Evolutionary conservation across 2,888 invertebrate species (phyloP).

Genomic region (Mesorhabditis spiculigera): DNA sequence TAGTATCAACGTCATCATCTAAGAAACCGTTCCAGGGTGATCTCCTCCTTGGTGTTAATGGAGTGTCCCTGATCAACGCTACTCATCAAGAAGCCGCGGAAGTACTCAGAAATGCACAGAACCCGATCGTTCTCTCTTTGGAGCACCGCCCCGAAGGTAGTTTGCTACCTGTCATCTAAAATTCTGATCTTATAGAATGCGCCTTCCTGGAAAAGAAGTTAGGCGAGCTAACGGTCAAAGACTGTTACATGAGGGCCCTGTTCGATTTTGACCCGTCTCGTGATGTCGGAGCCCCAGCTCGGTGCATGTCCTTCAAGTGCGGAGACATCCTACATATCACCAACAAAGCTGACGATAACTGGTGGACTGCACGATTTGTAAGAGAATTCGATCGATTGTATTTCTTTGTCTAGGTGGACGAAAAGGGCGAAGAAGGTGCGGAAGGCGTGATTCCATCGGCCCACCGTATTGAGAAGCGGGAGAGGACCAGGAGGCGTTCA

Average conservation of each 20-base stretch:
- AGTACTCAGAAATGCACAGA: conserved; percentile 71
- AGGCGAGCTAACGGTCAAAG: conserved; percentile 13
- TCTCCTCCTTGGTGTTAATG: conserved; percentile 68
- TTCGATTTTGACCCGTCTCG: conserved; percentile 98
- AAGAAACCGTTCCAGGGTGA: conserved; percentile 34
- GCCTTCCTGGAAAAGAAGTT: conserved; percentile 62
- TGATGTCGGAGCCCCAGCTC: conserved; percentile 88
- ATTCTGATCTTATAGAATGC: neutral
- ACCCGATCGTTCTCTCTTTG: conserved; percentile 86
- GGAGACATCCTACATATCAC: conserved; percentile 98
- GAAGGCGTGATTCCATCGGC: conserved; percentile 57
- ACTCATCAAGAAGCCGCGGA: conserved; percentile 97
- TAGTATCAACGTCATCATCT: neutral
- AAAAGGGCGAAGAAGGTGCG: conserved; percentile 50
- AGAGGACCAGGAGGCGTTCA: conserved; percentile 88
- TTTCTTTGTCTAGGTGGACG: conserved; percentile 26
- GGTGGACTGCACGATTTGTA: conserved; percentile 78
- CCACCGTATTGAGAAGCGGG: conserved; percentile 78
- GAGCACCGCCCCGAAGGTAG: conserved; percentile 84
- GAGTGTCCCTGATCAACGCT: conserved; percentile 81
- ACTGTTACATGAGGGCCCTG: conserved; percentile 68
- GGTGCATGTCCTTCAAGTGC: conserved; percentile 83
- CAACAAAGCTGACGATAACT: conserved; percentile 97
- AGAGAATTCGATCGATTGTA: neutral
- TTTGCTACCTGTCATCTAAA: neutral